These are phyloP conservation scores for Zele albiditarsus DNA, from an alignment of 2,888 invertebrate genomes.

Conservation along the genomic window DNA sequence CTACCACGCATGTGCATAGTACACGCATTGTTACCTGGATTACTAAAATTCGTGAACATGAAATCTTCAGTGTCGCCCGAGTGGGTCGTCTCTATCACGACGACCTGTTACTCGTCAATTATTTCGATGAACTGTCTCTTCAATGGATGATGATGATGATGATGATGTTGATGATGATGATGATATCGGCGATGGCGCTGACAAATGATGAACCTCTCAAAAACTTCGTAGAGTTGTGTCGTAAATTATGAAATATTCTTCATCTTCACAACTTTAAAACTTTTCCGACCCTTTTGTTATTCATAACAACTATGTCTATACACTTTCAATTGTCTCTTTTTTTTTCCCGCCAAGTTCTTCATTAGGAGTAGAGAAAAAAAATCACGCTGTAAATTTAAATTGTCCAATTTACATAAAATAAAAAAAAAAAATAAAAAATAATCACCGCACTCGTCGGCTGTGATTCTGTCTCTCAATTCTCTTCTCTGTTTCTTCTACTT, in stretches of 20 bases:
- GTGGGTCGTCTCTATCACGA: slow-evolving; percentile 76
- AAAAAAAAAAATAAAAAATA: background rate
- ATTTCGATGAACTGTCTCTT: background rate
- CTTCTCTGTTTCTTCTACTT: background rate
- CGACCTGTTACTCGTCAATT: slow-evolving; percentile 16
- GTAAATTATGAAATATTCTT: background rate
- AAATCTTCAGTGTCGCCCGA: slow-evolving; percentile 73
- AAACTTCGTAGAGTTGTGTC: slow-evolving; percentile 11
- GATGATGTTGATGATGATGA: background rate
- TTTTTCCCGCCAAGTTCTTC: background rate
- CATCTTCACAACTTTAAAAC: slow-evolving; percentile 4
- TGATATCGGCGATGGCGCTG: background rate
- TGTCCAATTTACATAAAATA: background rate
- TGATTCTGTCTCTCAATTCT: background rate
- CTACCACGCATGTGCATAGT: slow-evolving; percentile 66
- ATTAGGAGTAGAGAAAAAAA: background rate
- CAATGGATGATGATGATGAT: background rate
- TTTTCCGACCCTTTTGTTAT: background rate
- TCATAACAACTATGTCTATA: background rate
- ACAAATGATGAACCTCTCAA: background rate
- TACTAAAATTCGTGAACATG: slow-evolving; percentile 80
- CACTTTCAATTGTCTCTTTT: background rate
- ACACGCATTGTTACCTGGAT: slow-evolving; percentile 79
- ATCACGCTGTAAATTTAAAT: background rate
- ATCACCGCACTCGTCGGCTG: background rate